Conservation (phyloP, 1,140 invertebrate species). For the Drosophila chauvacae region DNA sequence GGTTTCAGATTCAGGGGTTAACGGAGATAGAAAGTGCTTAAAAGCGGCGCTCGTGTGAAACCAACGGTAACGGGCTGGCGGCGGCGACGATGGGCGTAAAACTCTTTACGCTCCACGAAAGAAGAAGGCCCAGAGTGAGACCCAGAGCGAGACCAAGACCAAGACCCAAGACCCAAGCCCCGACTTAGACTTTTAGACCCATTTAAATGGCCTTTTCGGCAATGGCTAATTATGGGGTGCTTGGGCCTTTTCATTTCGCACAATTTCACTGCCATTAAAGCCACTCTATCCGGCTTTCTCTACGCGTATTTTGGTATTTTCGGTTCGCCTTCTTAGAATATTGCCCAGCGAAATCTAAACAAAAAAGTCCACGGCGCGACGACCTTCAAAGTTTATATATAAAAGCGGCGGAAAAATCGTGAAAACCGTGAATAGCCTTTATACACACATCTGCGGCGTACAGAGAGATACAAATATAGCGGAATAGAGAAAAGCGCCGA, state of each 20-base stretch:
- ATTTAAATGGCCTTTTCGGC: slow-evolving; percentile 69
- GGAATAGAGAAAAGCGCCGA: slow-evolving; percentile 35
- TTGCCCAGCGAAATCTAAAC: slow-evolving; percentile 75
- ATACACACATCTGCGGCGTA: slow-evolving; percentile 56
- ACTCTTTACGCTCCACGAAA: slow-evolving; percentile 66
- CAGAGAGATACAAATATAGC: slow-evolving; percentile 39
- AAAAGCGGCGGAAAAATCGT: slow-evolving; percentile 59
- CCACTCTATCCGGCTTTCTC: slow-evolving; percentile 56
- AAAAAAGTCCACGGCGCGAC: slow-evolving; percentile 69
- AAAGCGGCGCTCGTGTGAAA: slow-evolving; percentile 75
- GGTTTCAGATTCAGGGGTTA: slow-evolving; percentile 34
- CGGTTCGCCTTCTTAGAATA: slow-evolving; percentile 29
- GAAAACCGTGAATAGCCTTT: slow-evolving; percentile 78
- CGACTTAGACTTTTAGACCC: slow-evolving; percentile 37
- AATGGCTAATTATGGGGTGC: slow-evolving; percentile 71
- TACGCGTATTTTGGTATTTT: slow-evolving; percentile 24
- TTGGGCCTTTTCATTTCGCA: slow-evolving; percentile 57
- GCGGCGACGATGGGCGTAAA: slow-evolving; percentile 38
- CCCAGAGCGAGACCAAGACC: slow-evolving; percentile 5
- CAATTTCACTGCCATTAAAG: slow-evolving; percentile 64
- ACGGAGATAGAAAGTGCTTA: slow-evolving; percentile 71
- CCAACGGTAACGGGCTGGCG: slow-evolving; percentile 58
- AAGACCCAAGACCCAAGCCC: slow-evolving; percentile 4
- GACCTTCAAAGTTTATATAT: slow-evolving; percentile 81
- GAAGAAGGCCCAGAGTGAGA: slow-evolving; percentile 33